Evolutionary conservation across 1,140 invertebrate species (phyloP), one percentile per base, ranked within the genome.

Genomic region (Drosophila triauraria): DNA sequence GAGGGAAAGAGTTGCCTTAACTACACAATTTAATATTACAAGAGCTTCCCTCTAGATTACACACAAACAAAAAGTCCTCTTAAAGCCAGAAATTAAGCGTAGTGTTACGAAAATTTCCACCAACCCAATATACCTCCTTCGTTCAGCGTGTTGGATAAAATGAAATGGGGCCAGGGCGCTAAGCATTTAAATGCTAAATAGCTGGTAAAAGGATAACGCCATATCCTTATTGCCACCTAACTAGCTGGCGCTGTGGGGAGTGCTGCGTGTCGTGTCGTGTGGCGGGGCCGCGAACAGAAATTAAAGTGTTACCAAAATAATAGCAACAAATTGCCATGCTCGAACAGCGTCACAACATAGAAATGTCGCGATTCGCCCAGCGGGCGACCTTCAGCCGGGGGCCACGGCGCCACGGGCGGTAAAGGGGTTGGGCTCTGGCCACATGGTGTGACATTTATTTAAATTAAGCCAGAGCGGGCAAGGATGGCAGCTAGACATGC

Each of bases 251-350:
- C 82, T 80, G 81, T 54, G 75, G 40, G 57, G 57, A 65, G 54
- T 48, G 63, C 50, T 50, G 61, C 47, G 48, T 50, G 78, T 65
- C 47, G 48, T 50, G 78, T 65, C 44, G 67, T 48, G 72, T 58
- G 69, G 58, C 62, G 46, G 67, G 50, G 44, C 40, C 38, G 54
- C 64, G 50, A 54, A 61, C 72, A 81, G 60, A 87, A 87, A 87
- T 87, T 84, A 87, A 87, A 87, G 85, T 87, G 84, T 87, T 87
- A 87, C 80, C 80, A 88, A 90, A 88, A 87, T 87, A 87, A 87
- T 88, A 87, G 82, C 84, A 87, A 84, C 84, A 87, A 87, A 87
- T 87, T 87, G 84, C 72, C 77, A 42, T 35, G 71, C 68, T 72
- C 72, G 71, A 72, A 64, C 59, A 76, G 38, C 60, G 75, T 47